Conservation (phyloP, 2,797 vertebrate species). For the Sebastes taczanowskii region DNA sequence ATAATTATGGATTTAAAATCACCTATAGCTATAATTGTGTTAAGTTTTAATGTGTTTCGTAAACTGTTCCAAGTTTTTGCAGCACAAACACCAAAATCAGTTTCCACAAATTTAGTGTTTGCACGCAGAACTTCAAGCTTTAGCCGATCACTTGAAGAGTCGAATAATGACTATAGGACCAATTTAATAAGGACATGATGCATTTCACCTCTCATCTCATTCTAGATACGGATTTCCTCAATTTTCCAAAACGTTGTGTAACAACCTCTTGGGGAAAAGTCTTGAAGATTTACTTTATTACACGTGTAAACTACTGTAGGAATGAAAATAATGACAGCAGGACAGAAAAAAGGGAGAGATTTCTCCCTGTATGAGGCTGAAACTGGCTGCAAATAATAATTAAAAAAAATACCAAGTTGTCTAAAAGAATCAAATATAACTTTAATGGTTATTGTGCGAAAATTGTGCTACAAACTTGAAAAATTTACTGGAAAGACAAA, state of each 20-base stretch:
- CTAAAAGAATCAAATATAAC: not conserved
- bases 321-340: not conserved
- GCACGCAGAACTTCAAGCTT: too few relatives aligned
- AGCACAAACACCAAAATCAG: too few relatives aligned
- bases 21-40: too few relatives aligned
- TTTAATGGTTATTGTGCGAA: not conserved
- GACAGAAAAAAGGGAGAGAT: not conserved
- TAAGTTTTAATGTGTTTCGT: too few relatives aligned
- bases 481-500: not conserved
- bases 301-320: not conserved
- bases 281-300: not conserved
- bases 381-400: not conserved
- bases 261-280: not conserved
- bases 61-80: too few relatives aligned
- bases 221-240: not conserved
- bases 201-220: too few relatives aligned
- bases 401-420: not conserved
- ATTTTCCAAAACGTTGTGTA: not conserved
- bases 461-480: not conserved
- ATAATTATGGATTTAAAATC: too few relatives aligned
- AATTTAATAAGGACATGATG: too few relatives aligned
- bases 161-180: too few relatives aligned
- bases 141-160: too few relatives aligned
- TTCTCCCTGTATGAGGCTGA: not conserved
- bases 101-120: too few relatives aligned